Evolutionary conservation across 2,797 vertebrate genomes (phyloP).

Genomic region (Echeneis naucrates): DNA sequence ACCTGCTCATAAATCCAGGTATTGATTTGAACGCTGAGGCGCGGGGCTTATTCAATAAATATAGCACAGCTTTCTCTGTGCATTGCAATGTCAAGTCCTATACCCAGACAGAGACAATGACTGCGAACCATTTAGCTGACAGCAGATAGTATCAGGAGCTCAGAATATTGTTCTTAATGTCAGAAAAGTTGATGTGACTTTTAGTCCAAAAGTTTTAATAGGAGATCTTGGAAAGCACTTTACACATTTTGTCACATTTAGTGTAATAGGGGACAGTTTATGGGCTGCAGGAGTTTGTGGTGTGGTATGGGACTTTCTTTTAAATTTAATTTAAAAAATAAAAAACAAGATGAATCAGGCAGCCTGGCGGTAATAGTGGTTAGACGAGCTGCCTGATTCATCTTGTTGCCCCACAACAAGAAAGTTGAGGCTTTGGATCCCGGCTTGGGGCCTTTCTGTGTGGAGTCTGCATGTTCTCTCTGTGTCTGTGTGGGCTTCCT

Average conservation of each 20-base stretch:
- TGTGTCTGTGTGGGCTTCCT: too few relatives aligned
- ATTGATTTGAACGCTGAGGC: constrained; percentile 75
- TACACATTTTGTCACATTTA: constrained; percentile 4
- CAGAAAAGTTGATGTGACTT: constrained; percentile 15
- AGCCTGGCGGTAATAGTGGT: too few relatives aligned
- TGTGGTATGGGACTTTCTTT: background rate
- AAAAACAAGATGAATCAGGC: too few relatives aligned
- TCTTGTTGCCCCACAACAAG: too few relatives aligned
- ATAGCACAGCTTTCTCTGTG: constrained; percentile 44
- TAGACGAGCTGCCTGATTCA: too few relatives aligned
- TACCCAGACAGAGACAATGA: constrained; percentile 45
- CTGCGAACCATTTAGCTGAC: constrained; percentile 43
- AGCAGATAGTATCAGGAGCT: constrained; percentile 25
- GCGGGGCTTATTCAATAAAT: constrained; percentile 68
- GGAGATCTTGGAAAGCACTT: constrained; percentile 17
- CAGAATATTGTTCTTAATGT: constrained; percentile 17
- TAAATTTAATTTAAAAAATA: background rate
- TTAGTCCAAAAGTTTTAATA: constrained; percentile 21
- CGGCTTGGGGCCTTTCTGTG: too few relatives aligned
- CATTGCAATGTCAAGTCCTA: constrained; percentile 46
- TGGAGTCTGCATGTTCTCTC: too few relatives aligned
- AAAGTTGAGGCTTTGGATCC: too few relatives aligned
- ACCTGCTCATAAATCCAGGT: constrained; percentile 74
- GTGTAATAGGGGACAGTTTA: background rate
- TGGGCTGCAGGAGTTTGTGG: too few relatives aligned